A percentile compares a stretch with the other conserved stretches of the same genome.
These are phyloP conservation scores for Eidolon dupreanum DNA, from an alignment of 2,797 vertebrate genomes.

Conservation along the genomic window DNA sequence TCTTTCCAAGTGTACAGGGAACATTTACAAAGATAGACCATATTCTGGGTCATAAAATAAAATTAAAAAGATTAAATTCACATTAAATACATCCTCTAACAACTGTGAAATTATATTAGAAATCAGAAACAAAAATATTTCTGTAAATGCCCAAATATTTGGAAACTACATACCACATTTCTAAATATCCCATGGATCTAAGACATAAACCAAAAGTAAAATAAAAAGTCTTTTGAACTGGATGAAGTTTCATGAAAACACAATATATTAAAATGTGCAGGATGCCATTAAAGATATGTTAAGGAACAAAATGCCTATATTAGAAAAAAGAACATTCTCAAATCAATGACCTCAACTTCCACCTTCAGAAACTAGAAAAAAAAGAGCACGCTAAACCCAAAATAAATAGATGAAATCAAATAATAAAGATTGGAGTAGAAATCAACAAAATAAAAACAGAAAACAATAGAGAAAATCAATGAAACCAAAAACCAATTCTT, in stretches of 20 bases:
- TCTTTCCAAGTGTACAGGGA: neutral
- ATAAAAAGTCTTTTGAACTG: neutral
- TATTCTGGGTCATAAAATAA: neutral
- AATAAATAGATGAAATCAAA: neutral
- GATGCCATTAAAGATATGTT: neutral
- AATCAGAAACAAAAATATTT: neutral
- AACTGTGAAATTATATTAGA: neutral
- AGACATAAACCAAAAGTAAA: neutral
- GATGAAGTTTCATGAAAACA: neutral
- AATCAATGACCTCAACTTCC: neutral
- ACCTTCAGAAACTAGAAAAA: neutral
- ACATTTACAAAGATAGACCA: neutral
- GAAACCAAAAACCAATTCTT: neutral
- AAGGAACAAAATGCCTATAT: neutral
- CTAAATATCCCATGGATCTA: neutral
- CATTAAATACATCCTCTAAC: neutral
- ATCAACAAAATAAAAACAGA: neutral
- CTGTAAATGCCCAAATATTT: neutral
- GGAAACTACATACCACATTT: neutral
- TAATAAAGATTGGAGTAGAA: neutral
- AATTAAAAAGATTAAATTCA: neutral
- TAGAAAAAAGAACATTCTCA: neutral
- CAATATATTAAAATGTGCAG: neutral
- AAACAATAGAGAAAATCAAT: neutral
- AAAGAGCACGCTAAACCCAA: neutral